Evolutionary conservation across 2,888 invertebrate species (phyloP), one percentile per base, ranked within the genome.

Genomic region (Pandemis corylana): DNA sequence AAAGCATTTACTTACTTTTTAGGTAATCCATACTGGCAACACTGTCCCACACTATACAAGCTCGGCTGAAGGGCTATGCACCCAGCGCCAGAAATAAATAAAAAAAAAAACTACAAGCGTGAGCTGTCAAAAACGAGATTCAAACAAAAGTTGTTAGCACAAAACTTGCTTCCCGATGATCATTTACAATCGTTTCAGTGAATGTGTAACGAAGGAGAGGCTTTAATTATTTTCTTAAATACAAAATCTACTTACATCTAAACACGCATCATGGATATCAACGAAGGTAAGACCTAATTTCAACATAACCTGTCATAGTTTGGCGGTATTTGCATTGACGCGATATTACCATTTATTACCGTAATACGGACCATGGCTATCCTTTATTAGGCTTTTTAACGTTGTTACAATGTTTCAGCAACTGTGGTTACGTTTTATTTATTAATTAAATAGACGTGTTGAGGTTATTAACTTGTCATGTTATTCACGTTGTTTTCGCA

Each of bases 261-360:
- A 76, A 36, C 75, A 20, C 2, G 56, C 65, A 82, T 49, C 77
- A 93, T 93, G 93, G 93, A 93, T 80, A 85, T 92, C 76, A 90
- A 87, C 78, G 93, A 93, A 89, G 93, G 93, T 93, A 84, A 85
- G 76, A 78, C 75, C 72, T 72, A 7, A 71, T 77, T 77, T 69
- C 71, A 62, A 74, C 72, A 79, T 85, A 85, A 85, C 85, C 84
- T 83, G 76, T 65, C 12, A 63, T 28, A 51, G 62, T 80, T 83
- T 81, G 82, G 83, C 83, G 81, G 80, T 77, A 79, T 62, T 62
- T 67, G 15, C 13, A 10, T 6, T 15, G 10, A 15, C 6, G 62
- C 13, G 36, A 46, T 46, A 67, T 64, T 74, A 70, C 66, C 12
- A n/a, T 20, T 15, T 67, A 41, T 36, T 56, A 44, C 49, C n/a